Evolutionary conservation across 2,888 invertebrate genomes (phyloP), one percentile per base, ranked within the genome.

Genomic region (Hipparchia sbordonii): DNA sequence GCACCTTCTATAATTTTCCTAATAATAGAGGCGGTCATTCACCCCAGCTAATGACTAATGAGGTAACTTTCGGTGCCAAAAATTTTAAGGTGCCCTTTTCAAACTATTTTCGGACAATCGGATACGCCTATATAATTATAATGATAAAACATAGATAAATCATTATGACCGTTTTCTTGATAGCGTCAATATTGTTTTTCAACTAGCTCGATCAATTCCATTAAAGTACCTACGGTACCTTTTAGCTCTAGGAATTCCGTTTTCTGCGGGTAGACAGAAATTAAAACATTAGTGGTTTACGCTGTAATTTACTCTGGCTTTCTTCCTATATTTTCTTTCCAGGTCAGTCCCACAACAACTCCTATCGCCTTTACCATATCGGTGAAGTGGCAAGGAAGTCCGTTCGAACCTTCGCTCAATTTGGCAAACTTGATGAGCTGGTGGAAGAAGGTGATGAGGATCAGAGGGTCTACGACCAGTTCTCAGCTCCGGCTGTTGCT

Each of bases 331-430:
- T 23, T 23, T 69, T 46, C 3, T 33, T 77, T 75, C 13, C 69
- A 98, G 98, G 98, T 81, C 96, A 98, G 84, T 97, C 97, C 51
- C 98, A 98, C 92, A 97, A 97, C 87, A 92, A 95, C 75, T 95
- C 96, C 67, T 98, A 97, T 92, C 94, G 94, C 12, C 94, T 98
- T 67, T 98, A 97, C 94, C 95, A 95, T 61, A 91, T 97, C 74
- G 98, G 97, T 0, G 95, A 96, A 77, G 94, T 95, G 67, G 96
- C 98, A 2, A 96, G 96, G 51, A 89, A 95, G 23, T 96, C 97
- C 1, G 95, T 98, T n/a, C 96, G 96, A 80, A 94, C 95, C 78
- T 98, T 98, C 89, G 96, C 97, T 0, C 98, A 98, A 87, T 96
- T 95, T 48, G 98, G 98, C n/a, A 95, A 96, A 79, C 95, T 96